Evolutionary conservation across 2,888 invertebrate genomes (phyloP), one percentile per base, ranked within the genome.

Genomic region (Nudaria mundana): DNA sequence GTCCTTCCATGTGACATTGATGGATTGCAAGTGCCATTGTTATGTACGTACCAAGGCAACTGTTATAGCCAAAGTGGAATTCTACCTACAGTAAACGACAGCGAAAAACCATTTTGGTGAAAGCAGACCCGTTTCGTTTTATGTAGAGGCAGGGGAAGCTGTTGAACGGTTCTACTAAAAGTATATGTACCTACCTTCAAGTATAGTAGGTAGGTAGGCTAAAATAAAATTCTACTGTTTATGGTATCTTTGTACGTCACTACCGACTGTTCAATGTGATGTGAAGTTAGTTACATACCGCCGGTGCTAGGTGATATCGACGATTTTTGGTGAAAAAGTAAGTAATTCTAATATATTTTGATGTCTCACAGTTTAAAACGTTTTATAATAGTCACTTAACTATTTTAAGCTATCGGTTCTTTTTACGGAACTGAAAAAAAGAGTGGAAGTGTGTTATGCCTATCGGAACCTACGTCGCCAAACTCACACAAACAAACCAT

Each of bases 211-310:
- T 16, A 30, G 2, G 2, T 30, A n/a, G 16, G 24, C 30, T 35
- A 28, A 20, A 44, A 35, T 23, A 42, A 39, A 44, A 48, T 44
- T 42, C 31, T 41, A 32, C 8, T 48, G 32, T 48, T 11, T 44
- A 33, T 44, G 44, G 41, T 38, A 48, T 44, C n/a, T 44, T 41
- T 38, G 22, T 34, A 43, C 43, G 20, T 40, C 33, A 37, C 32
- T 43, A 31, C 30, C 6, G 37, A 43, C 43, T 33, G 30, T 37
- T 35, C 40, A 47, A 43, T 40, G 30, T 43, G 40, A 43, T 40
- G 30, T 43, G 40, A 47, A 43, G 43, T 47, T 43, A 47, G 48
- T 48, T 31, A 32, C 36, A 25, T 34, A 38, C 33, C 36, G 36
- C 44, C 44, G 33, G 41, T 41, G 42, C 37, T 45, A 37, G 41